These are phyloP conservation scores for Eutolmus rufibarbis DNA, from an alignment of 2,888 invertebrate species.

Conservation along the genomic window DNA sequence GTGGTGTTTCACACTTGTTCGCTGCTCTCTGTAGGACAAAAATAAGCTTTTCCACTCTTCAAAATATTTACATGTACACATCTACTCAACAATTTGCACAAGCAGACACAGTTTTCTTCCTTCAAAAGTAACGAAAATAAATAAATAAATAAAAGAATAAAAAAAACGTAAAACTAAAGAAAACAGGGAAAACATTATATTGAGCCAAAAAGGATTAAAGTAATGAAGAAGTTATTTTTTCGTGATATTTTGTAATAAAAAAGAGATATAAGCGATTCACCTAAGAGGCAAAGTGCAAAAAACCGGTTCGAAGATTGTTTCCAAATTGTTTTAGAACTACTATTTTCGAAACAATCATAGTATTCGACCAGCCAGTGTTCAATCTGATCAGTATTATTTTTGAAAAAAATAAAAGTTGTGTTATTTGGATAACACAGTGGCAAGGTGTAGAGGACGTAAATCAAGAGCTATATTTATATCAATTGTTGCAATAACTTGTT, in stretches of 20 bases:
- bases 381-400: conserved; percentile 47
- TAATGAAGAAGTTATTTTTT: conserved; percentile 1
- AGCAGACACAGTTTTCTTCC: conserved; percentile 9
- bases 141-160: neutral
- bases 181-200: neutral
- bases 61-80: conserved; percentile 21
- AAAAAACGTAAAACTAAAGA: neutral
- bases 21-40: conserved; percentile 19
- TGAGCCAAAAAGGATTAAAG: conserved; percentile 31
- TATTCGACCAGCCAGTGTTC: conserved; percentile 46
- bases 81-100: neutral
- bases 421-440: neutral
- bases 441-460: neutral
- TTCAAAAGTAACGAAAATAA: conserved; percentile 1
- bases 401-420: neutral
- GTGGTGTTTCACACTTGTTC: conserved; percentile 37
- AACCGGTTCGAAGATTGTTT: neutral
- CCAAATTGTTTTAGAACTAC: neutral
- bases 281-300: neutral
- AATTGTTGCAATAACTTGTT: conserved; percentile 34
- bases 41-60: conserved; percentile 17
- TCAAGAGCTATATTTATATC: conserved; percentile 37
- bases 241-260: conserved; percentile 5
- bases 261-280: neutral
- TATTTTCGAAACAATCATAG: neutral